A percentile compares a stretch with the other conserved stretches of the same genome.
phyloP scores from a whole-genome alignment of 2,888 invertebrate genomes.

The Petrolisthes manimaculis region DNA sequence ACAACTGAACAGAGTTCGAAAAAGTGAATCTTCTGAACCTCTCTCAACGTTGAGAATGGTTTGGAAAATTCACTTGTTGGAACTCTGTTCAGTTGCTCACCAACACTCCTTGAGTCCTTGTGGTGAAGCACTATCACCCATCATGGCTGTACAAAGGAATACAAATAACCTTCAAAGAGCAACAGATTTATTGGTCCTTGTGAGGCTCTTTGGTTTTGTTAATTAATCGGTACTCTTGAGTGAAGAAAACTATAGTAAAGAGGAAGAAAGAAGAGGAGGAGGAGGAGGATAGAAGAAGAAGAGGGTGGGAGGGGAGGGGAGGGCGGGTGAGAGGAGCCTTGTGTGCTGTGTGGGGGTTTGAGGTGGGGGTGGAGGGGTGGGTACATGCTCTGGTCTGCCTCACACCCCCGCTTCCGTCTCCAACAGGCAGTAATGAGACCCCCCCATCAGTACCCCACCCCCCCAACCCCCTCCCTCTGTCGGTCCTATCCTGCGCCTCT shows the following conservation, averaged over 20 bases:
- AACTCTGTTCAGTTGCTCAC: too few species aligned
- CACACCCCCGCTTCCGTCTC: conserved; percentile 42
- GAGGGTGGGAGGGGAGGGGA: not conserved
- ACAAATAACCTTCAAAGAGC: too few species aligned
- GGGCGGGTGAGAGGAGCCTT: not conserved
- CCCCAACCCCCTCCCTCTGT: not conserved
- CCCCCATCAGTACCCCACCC: not conserved
- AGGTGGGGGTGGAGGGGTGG: not conserved
- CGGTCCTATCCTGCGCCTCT: not conserved
- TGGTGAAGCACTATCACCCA: too few species aligned
- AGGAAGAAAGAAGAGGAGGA: not conserved
- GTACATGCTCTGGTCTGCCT: conserved; percentile 20
- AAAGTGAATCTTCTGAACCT: too few species aligned
- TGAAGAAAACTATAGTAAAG: too few species aligned
- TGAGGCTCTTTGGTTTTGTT: too few species aligned
- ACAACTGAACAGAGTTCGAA: too few species aligned
- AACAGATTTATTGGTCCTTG: not conserved
- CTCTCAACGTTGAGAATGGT: too few species aligned
- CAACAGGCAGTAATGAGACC: conserved; percentile 35
- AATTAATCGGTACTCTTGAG: too few species aligned
- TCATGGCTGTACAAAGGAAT: too few species aligned
- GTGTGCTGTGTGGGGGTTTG: not conserved
- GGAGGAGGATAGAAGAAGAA: not conserved
- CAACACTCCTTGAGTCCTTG: too few species aligned
- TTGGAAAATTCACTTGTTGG: too few species aligned